Evolutionary conservation across 64 coral and sea anemone genomes (phyloP), one percentile per base, ranked within the genome.

Genomic region (Montipora foliosa): DNA sequence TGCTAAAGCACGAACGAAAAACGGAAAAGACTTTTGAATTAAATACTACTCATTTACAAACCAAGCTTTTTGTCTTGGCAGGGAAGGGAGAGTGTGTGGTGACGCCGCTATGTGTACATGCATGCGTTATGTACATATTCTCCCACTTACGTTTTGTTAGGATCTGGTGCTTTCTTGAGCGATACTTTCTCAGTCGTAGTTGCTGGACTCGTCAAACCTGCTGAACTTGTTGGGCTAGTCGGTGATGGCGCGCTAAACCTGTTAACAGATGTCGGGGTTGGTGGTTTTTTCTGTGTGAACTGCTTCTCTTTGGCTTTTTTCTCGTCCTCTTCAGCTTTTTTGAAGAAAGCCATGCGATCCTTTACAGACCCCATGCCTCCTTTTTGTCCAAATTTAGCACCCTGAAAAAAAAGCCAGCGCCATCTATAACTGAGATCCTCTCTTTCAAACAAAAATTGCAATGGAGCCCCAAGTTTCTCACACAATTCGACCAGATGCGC

Each of bases 111-210:
- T 55, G 52, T 37, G 37, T 37, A 37, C 1, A 37, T 37, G 37
- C 37, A 37, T 37, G 37, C 37, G 37, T 37, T 37, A 37, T 37
- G 37, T 37, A 37, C 37, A 37, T 37, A 37, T 37, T 37, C 37
- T 89, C 19, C 13, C 25, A 94, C 95, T 83, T 84, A 97, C 95
- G 92, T 4, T 69, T 93, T 97, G 84, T 94, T 97, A 64, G 95
- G 95, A 84, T 97, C 95, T 69, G 95, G 95, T 17, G 95, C 95
- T 77, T 97, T 97, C 78, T 97, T 97, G 15, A 97, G 60, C 52
- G 95, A 97, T 6, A 74, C 84, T 72, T 77, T 97, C 50, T 89
- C 95, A 37, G 74, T 94, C 3, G 83, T 78, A 53, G 81, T 79
- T 74, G 59, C 93, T 83, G 95, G 84, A 44, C 67, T 81, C 24